Conservation (phyloP, 2,888 invertebrate species). For the Leptinotarsa haldemani region DNA sequence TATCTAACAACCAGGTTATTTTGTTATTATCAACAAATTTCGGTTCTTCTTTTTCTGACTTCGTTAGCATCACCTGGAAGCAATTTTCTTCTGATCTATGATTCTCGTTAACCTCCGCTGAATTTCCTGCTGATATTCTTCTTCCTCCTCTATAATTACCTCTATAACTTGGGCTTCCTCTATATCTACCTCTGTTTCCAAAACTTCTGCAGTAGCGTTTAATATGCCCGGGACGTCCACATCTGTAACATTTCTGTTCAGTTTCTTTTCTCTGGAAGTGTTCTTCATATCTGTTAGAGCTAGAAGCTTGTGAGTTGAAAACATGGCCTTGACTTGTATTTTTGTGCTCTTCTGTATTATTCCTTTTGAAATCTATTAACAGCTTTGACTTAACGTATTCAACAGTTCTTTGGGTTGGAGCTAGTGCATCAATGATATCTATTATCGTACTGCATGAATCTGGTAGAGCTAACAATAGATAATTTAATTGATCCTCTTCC, state of each 20-base stretch:
- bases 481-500: no score
- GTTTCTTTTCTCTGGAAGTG: not conserved
- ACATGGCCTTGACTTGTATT: no score
- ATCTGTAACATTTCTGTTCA: not conserved
- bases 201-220: not conserved
- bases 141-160: not conserved
- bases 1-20: slow-evolving; percentile 22
- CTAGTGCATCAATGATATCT: slow-evolving; percentile 25
- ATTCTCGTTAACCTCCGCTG: not conserved
- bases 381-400: slow-evolving; percentile 18
- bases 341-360: not conserved
- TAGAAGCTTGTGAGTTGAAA: no score
- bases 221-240: not conserved
- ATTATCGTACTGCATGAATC: slow-evolving; percentile 15
- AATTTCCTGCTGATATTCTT: not conserved
- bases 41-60: not conserved
- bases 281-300: not conserved
- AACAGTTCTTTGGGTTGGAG: slow-evolving; percentile 19
- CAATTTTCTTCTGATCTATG: not conserved
- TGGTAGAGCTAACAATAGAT: not conserved
- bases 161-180: not conserved
- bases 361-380: not conserved
- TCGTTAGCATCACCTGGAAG: not conserved
- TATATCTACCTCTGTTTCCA: not conserved
- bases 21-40: not conserved